Conservation (phyloP, 2,888 invertebrate species). For the Saturnia japonica region DNA sequence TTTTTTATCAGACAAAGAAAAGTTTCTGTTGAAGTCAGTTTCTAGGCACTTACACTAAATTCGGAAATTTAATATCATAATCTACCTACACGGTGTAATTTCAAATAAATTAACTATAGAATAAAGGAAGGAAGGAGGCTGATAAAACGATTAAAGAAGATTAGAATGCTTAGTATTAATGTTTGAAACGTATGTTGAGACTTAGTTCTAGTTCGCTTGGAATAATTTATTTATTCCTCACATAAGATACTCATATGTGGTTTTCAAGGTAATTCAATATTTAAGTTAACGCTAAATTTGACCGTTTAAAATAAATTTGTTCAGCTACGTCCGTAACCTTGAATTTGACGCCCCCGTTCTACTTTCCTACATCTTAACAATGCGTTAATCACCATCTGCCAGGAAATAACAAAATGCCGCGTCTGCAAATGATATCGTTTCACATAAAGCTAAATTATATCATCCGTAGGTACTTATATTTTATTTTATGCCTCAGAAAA, state of each 20-base stretch:
- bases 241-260: slow-evolving; percentile 39
- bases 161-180: no score
- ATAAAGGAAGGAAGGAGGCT: no score
- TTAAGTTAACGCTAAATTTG: slow-evolving; percentile 52
- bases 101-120: no score
- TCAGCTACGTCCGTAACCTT: slow-evolving; percentile 68
- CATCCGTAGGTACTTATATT: neutral
- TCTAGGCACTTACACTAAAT: neutral
- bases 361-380: slow-evolving; percentile 76
- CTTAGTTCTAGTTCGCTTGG: neutral
- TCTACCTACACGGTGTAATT: neutral
- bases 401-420: slow-evolving; percentile 41
- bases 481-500: no score
- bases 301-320: slow-evolving; percentile 65
- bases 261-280: slow-evolving; percentile 52
- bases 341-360: slow-evolving; percentile 74
- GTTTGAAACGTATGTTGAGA: neutral
- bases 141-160: no score
- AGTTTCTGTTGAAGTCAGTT: neutral
- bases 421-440: slow-evolving; percentile 35
- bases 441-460: slow-evolving; percentile 26
- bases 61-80: neutral
- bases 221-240: slow-evolving; percentile 23
- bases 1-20: neutral
- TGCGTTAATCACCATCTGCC: slow-evolving; percentile 68